These are phyloP conservation scores for Drosophila kambysellisi DNA, from an alignment of 2,888 invertebrate species.

Conservation along the genomic window DNA sequence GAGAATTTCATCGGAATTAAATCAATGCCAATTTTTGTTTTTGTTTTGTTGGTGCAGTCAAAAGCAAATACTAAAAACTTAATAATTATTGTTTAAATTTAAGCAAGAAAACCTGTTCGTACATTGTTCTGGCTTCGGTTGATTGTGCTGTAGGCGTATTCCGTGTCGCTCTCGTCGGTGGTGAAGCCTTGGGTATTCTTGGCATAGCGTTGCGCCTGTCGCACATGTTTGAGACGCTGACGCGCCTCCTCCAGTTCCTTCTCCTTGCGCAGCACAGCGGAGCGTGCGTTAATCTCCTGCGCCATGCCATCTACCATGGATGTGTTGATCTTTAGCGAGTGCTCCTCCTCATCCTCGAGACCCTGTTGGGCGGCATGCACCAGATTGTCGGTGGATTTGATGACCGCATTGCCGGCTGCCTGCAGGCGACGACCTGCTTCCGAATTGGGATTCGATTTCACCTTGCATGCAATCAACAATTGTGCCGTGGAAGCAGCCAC, in stretches of 20 bases:
- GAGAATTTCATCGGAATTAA: constrained; percentile 43
- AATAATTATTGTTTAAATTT: constrained; percentile 4
- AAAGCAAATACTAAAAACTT: constrained; percentile 14
- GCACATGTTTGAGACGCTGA: constrained; percentile 94
- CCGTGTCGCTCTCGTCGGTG: constrained; percentile 88
- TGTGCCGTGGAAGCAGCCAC: constrained; percentile 99
- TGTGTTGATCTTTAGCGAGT: constrained; percentile 94
- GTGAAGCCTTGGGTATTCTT: constrained; percentile 86
- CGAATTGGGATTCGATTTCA: constrained; percentile 98
- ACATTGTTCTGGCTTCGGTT: constrained; percentile 84
- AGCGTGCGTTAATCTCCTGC: constrained; percentile 96
- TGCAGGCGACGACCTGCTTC: constrained; percentile 96
- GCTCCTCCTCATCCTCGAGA: constrained; percentile 95
- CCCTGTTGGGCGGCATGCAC: constrained; percentile 97
- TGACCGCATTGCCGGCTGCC: constrained; percentile 98
- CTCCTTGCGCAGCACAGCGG: constrained; percentile 97
- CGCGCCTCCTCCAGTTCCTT: constrained; percentile 97
- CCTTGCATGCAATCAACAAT: constrained; percentile 98
- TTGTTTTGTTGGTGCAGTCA: constrained; percentile 40
- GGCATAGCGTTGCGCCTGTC: constrained; percentile 95
- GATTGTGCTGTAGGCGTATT: constrained; percentile 83
- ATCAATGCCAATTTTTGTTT: constrained; percentile 62
- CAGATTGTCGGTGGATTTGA: constrained; percentile 98
- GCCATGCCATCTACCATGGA: constrained; percentile 98
- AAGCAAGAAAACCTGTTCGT: constrained; percentile 63